Conservation (phyloP, 2,113 vertebrate species). For the Stomatorhinus ivindoensis region DNA sequence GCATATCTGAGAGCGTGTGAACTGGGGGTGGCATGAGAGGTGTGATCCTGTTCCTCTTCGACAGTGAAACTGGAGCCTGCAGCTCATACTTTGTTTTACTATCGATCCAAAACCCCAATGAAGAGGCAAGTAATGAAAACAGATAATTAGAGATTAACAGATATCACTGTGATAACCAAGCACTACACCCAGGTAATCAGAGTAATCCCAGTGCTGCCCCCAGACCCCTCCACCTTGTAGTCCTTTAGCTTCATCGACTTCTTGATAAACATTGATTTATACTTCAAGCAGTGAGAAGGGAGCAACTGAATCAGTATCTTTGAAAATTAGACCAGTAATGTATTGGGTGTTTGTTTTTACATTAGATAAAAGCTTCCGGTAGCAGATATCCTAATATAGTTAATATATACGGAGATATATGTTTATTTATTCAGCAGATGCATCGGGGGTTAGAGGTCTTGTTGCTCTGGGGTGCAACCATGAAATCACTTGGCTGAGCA, state of each 20-base stretch:
- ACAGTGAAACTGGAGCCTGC: conserved; percentile 44
- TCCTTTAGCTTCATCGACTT: not conserved
- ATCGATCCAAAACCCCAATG: conserved; percentile 37
- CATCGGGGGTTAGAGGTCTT: not conserved
- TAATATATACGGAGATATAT: not conserved
- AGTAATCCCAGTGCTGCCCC: conserved; percentile 23
- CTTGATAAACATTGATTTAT: not conserved
- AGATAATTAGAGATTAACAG: conserved; percentile 25
- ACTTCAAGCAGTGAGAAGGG: not conserved
- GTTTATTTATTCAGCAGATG: not conserved
- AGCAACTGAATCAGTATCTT: not conserved
- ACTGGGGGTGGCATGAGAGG: not conserved
- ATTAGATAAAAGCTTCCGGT: not conserved
- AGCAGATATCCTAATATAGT: not conserved
- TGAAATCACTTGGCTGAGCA: not conserved
- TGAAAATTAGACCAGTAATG: not conserved
- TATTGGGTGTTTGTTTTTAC: not conserved
- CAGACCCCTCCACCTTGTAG: not conserved
- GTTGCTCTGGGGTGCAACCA: not conserved
- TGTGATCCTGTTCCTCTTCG: conserved; percentile 8
- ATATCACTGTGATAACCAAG: conserved; percentile 35
- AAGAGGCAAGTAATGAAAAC: conserved; percentile 6
- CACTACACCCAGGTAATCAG: conserved; percentile 28
- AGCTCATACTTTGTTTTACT: conserved; percentile 31
- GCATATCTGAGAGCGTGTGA: not conserved